Base-by-base conservation (phyloP, 2,888 invertebrate genomes). In the Entomobrya multifasciata region DNA sequence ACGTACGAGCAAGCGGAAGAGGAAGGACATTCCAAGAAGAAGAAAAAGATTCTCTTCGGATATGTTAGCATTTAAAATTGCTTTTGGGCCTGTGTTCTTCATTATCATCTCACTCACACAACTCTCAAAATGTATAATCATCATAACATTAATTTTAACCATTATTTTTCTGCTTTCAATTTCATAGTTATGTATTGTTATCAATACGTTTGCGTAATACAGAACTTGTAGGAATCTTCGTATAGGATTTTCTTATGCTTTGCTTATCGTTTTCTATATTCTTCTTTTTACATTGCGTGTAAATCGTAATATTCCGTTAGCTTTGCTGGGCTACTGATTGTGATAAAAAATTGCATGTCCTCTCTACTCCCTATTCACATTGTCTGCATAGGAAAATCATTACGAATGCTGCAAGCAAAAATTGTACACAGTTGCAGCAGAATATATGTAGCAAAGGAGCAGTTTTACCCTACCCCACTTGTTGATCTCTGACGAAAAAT, bases 21-120 rank as follows among this genome's bases (percentile, higher is more conserved):
- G 81, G 81, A 81, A 81, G 81, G 81, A 81, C 70, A 81, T 81
- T 81, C 57, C 80, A 80, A 80, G 80, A 79, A 79, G 77, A 79
- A 79, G 25, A 36, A 57, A 57, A 27, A 65, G 27, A 25, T 55
- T 72, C 70, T 15, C 8, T 36, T 65, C 8, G 36, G 30, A 36
- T 8, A 27, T 27, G 52, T 49, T 72, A 52, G n/a, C 72, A 27
- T 30, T 72, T 27, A 36, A 6, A 8, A 3, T 49, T 49, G 49
- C 49, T 49, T 13, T 49, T 15, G 49, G 49, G 49, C 49, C 2
- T 49, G n/a, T 49, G 49, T 49, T 49, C 49, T 49, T 49, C 13
- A 49, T 49, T 49, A 4, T 49, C 49, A 49, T 36, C 8, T 36
- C 36, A 36, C 36, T n/a, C n/a, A n/a, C n/a, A n/a, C n/a, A n/a